Base-by-base conservation (phyloP, 2,888 invertebrate species). In the Agrilus cyanescens region DNA sequence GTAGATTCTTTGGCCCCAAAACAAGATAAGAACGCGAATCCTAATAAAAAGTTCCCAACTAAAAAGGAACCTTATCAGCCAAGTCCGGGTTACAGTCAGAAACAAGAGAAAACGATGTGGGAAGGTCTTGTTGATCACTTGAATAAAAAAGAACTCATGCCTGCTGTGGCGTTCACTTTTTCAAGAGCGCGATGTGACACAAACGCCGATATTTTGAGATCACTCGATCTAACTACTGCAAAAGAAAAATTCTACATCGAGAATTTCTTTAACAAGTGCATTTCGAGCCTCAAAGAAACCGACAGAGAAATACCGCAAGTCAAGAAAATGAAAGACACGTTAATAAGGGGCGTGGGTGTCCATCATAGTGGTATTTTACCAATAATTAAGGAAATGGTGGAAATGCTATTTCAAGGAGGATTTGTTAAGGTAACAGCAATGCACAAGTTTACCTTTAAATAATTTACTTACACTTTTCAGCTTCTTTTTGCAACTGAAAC, bases 341-440 rank as follows among this genome's bases (percentile, higher is more conserved):
- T 90, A 15, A 76, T 80, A 54, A 78, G 85, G 43, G 98, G 98
- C 2, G 85, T 99, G 47, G 98, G 96, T 0, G 84, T 98, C 4
- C 98, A 98, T 68, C 98, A 98, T 67, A 95, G 95, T 63, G 98
- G 98, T 10, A 93, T 98, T 53, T 68, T 99, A 46, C 98, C 98
- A 0, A 85, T 99, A 54, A 75, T 99, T n/a, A 98, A 97, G 62
- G 98, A 99, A 74, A 91, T 97, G 40, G 96, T 98, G 0, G 98
- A 99, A 68, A 85, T 97, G 78, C 71, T 97, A 12, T 99, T 99
- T 62, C 90, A 94, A 60, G 77, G 79, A 50, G 94, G 96, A 5
- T 77, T 86, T 48, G 93, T 98, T 31, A 96, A 58, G 55, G 65
- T 62, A 52, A 49, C 14, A 18, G 16, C 40, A 10, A 12, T 30